Conservation (phyloP, 2,888 invertebrate genomes). For the Synergus laeviventris region DNA sequence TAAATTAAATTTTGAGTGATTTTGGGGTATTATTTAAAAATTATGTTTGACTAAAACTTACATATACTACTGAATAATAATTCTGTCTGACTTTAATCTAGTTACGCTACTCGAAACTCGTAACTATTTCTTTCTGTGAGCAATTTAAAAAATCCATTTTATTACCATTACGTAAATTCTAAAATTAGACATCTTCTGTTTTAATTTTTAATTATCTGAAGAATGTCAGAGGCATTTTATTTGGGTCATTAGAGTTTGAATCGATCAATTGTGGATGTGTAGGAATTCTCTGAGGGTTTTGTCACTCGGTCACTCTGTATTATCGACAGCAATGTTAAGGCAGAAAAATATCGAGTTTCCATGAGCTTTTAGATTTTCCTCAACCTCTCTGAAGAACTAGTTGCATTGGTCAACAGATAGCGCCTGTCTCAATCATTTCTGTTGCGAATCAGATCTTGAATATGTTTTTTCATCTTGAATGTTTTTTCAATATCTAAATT, state of each 20-base stretch:
- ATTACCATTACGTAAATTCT: fast-evolving
- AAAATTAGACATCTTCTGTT: neutral
- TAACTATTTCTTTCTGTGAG: neutral
- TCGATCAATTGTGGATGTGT: constrained; percentile 18
- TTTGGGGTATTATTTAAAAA: too few species aligned
- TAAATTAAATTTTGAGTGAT: too few species aligned
- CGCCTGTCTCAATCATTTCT: neutral
- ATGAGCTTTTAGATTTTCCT: constrained; percentile 6
- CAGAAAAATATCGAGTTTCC: constrained; percentile 13
- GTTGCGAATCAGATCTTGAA: neutral
- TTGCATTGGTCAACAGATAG: neutral
- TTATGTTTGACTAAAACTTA: too few species aligned
- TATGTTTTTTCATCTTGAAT: too few species aligned
- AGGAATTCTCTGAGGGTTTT: neutral
- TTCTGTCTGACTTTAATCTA: too few species aligned
- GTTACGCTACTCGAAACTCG: too few species aligned
- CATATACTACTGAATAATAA: too few species aligned
- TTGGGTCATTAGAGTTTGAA: neutral
- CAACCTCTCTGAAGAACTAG: neutral
- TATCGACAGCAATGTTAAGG: constrained; percentile 24
- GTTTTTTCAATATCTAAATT: neutral
- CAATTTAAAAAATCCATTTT: neutral
- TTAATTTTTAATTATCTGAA: neutral
- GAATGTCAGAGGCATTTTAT: neutral
- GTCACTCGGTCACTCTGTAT: neutral